Percentiles rank a stretch among this genome's conserved stretches.
Conservation (phyloP, 2,888 invertebrate species). For the Drosophila rellima region DNA sequence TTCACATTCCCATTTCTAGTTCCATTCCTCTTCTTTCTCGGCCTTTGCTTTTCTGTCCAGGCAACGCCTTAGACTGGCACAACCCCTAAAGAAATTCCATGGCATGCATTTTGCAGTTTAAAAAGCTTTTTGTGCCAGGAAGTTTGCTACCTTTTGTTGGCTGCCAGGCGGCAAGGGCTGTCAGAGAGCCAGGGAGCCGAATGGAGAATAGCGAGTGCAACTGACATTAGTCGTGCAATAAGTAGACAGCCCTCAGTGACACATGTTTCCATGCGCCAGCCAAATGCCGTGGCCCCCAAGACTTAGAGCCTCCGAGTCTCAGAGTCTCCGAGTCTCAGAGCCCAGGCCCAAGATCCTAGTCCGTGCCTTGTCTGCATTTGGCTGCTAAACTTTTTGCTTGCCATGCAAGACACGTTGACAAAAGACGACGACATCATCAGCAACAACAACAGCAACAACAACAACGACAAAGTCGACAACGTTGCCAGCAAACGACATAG, state of each 20-base stretch:
- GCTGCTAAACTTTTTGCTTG: conserved; percentile 69
- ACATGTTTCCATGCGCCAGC: conserved; percentile 73
- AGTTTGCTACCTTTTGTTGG: conserved; percentile 77
- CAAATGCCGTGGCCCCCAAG: conserved; percentile 43
- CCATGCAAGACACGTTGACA: conserved; percentile 80
- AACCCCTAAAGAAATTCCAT: conserved; percentile 54
- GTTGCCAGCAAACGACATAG: conserved; percentile 68
- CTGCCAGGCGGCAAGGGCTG: conserved; percentile 25
- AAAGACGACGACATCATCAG: conserved; percentile 63
- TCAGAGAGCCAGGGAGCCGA: not conserved
- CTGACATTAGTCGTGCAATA: conserved; percentile 80
- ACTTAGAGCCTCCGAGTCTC: conserved; percentile 14
- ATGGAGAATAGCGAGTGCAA: conserved; percentile 53
- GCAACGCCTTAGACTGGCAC: conserved; percentile 13
- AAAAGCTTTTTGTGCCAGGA: conserved; percentile 70
- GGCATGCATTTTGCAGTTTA: conserved; percentile 66
- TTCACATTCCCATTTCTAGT: conserved; percentile 6
- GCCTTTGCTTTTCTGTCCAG: conserved; percentile 3
- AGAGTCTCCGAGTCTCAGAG: not conserved
- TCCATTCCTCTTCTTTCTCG: not conserved
- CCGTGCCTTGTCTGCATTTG: conserved; percentile 39
- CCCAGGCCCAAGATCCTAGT: conserved; percentile 44
- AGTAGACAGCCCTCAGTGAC: conserved; percentile 78
- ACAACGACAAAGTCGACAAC: conserved; percentile 41
- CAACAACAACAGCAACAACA: conserved; percentile 17